Base-by-base conservation (phyloP, 2,888 invertebrate genomes). In the Athalia cordata region DNA sequence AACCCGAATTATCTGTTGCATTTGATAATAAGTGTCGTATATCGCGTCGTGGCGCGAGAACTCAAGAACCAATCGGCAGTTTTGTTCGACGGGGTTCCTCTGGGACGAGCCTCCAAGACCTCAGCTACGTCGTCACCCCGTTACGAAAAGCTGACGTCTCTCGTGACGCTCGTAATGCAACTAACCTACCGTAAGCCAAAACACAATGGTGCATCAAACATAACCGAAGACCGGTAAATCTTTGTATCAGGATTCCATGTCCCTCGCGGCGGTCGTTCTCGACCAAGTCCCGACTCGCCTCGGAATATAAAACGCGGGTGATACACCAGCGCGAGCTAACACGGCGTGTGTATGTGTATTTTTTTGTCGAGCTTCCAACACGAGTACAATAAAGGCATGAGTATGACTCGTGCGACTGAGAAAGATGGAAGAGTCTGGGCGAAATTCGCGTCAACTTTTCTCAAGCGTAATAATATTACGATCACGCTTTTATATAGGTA, bases 181-280 rank as follows among this genome's bases (percentile, higher is more conserved):
- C 89, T 89, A 89, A 89, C 89, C 89, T 89, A 89, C 88, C 87
- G 86, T 87, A 89, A 89, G 88, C 86, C 84, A 83, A 86, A 86
- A 84, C 84, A 87, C 84, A 86, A 88, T 89, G 87, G 88, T 89
- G 89, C 89, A 89, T 89, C 89, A 85, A 87, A 88, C 89, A 89
- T 89, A 89, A 89, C 88, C 88, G 87, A 86, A 88, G 88, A 84
- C 86, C 86, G 87, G 88, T 89, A 89, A 89, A 89, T 89, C 89
- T 86, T 87, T 84, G 81, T 81, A 84, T 79, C 76, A 84, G 89
- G 89, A 84, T 66, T 81, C 55, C 87, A 90, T 84, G 82, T 84
- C 77, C 57, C 11, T 43, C 77, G 61, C 9, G 84, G 55, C 84
- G 82, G 87, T 87, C 61, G 59, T 45, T 50, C 52, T n/a, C 9